Conservation (phyloP, 1,140 invertebrate species). For the Meloidogyne floridensis region DNA sequence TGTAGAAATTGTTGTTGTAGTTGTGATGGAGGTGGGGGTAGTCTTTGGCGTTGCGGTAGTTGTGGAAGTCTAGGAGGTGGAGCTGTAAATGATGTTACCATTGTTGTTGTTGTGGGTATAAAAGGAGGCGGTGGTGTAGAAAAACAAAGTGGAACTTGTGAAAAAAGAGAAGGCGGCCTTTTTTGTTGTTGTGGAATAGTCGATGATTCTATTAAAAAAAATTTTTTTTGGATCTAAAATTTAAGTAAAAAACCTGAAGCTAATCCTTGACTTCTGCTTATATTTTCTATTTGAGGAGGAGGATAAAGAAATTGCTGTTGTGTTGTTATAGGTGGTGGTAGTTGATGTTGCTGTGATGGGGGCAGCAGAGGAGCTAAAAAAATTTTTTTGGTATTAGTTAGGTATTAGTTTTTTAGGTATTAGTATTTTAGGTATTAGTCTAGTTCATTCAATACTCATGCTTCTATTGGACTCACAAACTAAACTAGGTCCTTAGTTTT, state of each 20-base stretch:
- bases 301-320: neutral
- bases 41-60: neutral
- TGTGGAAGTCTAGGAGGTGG: neutral
- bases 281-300: neutral
- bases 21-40: neutral
- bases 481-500: too few relatives aligned
- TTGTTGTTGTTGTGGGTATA: neutral
- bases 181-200: neutral
- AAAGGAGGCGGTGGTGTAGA: neutral
- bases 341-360: neutral
- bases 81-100: neutral
- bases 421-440: too few relatives aligned
- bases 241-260: too few relatives aligned
- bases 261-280: neutral
- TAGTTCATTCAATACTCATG: too few relatives aligned
- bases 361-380: neutral
- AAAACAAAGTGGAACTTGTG: neutral
- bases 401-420: too few relatives aligned
- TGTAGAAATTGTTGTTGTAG: neutral
- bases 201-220: neutral
- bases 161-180: neutral
- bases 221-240: too few relatives aligned
- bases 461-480: too few relatives aligned
- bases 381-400: too few relatives aligned
- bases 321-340: neutral